Base-by-base conservation (phyloP, 2,113 vertebrate species). In the Charadrius vociferus region DNA sequence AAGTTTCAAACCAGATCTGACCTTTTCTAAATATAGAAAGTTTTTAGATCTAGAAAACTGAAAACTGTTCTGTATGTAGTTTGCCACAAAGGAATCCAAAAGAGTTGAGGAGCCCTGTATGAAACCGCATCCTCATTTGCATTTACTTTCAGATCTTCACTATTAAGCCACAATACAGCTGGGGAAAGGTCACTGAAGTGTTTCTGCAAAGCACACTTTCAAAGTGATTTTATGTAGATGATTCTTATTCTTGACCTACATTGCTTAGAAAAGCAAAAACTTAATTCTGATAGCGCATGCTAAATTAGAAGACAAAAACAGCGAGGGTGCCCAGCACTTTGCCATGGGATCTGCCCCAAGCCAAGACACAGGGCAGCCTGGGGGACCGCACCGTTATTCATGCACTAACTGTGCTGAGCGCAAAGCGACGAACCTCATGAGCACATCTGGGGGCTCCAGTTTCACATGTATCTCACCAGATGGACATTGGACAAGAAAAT, bases 341-440 rank as follows among this genome's bases (percentile, higher is more conserved):
- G 10, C 72, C 43, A 15, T 0, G 0, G 50, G 11, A 66, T 70
- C 29, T 72, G 41, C 19, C 19, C 30, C 30, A 18, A 47, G 30
- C 17, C 0, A 0, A 53, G 20, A 22, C 4, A 4, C 3, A 5
- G 27, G 66, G 13, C 30, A 49, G 26, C 17, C 34, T 11, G 7
- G 8, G 30, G 30, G 34, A 36, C 14, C 3, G 0, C 8, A 3
- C 27, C 5, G 47, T 39, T 34, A 34, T 10, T 58, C 16, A 6
- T 6, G 2, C 3, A 0, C 21, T 15, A 72, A 41, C 32, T n/a
- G 27, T 5, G 1, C 45, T 13, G 23, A 70, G 26, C 56, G 27
- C 43, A 85, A 43, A 85, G n/a, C 37, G 4, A 7, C 6, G 9
- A 21, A n/a, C 36, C 39, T 66, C 3, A 7, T 16, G 13, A 45